Percentiles rank a stretch among this genome's conserved stretches.
Evolutionary conservation across 2,113 vertebrate species (phyloP).

Genomic region (Poicephalus meyeri): DNA sequence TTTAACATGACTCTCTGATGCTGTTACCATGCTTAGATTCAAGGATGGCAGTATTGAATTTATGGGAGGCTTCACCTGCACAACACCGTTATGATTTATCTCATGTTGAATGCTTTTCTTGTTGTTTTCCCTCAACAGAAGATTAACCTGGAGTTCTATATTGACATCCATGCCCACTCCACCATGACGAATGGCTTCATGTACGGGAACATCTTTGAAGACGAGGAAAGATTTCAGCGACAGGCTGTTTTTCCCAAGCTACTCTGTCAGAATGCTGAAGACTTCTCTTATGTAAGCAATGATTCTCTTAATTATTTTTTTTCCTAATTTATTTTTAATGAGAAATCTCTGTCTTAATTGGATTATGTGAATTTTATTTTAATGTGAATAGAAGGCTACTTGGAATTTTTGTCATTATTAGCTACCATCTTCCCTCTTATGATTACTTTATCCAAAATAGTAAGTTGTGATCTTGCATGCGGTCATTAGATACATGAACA

Average conservation of each 20-base stretch:
- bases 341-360: background rate
- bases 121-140: conserved; percentile 78
- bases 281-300: conserved; percentile 93
- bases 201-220: conserved; percentile 98
- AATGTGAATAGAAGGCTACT: background rate
- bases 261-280: conserved; percentile 93
- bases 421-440: background rate
- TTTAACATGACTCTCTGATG: rapidly evolving
- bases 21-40: background rate
- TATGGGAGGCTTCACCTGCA: background rate
- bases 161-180: conserved; percentile 98
- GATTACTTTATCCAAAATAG: background rate
- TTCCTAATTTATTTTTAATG: background rate
- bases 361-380: background rate
- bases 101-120: background rate
- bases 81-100: conserved; percentile 2
- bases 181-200: conserved; percentile 99
- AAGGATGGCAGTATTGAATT: background rate
- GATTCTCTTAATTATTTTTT: background rate
- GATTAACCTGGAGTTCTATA: conserved; percentile 97
- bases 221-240: conserved; percentile 91
- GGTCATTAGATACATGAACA: background rate
- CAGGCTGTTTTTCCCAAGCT: conserved; percentile 94
- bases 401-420: background rate
- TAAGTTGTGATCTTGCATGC: background rate